Percentiles rank a stretch among this genome's conserved stretches.
Evolutionary conservation across 2,113 vertebrate species (phyloP).

Genomic region (Bubalus kerabau): DNA sequence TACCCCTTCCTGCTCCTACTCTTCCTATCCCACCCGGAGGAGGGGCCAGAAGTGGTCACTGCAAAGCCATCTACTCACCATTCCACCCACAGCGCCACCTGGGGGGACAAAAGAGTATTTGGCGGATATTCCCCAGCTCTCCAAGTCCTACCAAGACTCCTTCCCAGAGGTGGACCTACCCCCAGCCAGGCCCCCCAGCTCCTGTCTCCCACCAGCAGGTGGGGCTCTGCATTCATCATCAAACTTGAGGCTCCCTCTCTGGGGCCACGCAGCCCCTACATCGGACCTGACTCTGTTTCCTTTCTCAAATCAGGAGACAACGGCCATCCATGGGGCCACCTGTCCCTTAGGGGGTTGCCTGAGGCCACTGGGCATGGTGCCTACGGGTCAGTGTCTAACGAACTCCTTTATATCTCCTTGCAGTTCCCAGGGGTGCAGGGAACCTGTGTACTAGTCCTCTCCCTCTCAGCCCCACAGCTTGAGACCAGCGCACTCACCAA

Average conservation of each 20-base stretch:
- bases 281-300: background rate
- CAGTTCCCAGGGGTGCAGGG: background rate
- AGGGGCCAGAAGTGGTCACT: background rate
- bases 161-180: background rate
- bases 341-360: background rate
- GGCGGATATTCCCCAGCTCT: background rate
- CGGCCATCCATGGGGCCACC: fast-evolving
- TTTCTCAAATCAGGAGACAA: background rate
- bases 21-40: background rate
- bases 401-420: background rate
- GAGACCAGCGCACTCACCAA: constrained; percentile 84
- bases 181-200: background rate
- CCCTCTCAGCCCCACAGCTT: background rate
- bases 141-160: background rate
- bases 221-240: background rate
- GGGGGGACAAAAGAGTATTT: constrained; percentile 26
- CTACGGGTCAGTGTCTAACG: background rate
- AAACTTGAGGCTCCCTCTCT: background rate
- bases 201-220: background rate
- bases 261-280: no score
- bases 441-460: fast-evolving
- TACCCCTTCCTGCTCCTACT: background rate
- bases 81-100: constrained; percentile 82
- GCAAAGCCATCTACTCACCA: constrained; percentile 75
- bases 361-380: background rate